Percentiles rank a stretch among this genome's conserved stretches.
phyloP scores from a whole-genome alignment of 2,797 vertebrate species.

The Chelon labrosus region DNA sequence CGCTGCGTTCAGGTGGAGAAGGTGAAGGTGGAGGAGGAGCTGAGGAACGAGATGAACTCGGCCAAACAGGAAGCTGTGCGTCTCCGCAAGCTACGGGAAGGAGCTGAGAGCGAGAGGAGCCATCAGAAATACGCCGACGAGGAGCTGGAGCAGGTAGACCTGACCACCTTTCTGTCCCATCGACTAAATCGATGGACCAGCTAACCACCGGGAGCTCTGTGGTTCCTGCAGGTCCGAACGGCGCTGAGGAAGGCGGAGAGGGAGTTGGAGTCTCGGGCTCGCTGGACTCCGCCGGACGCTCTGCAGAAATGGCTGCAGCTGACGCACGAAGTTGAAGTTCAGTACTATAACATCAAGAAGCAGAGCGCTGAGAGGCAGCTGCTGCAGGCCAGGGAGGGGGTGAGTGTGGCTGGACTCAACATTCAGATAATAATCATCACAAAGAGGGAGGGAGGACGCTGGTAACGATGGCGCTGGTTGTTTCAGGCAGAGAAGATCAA shows the following conservation, averaged over 20 bases:
- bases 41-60: slow-evolving; percentile 90
- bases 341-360: slow-evolving; percentile 96
- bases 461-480: background rate
- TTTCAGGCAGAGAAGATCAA: slow-evolving; percentile 97
- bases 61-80: slow-evolving; percentile 94
- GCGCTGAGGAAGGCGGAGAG: slow-evolving; percentile 94
- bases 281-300: slow-evolving; percentile 67
- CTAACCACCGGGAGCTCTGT: too few relatives aligned
- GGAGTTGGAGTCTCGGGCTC: slow-evolving; percentile 90
- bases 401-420: slow-evolving; percentile 62
- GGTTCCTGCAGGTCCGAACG: slow-evolving; percentile 87
- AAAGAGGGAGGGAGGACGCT: too few relatives aligned
- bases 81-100: slow-evolving; percentile 88
- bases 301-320: slow-evolving; percentile 85
- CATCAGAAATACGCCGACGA: slow-evolving; percentile 95
- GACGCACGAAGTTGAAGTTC: slow-evolving; percentile 84
- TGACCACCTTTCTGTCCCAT: too few relatives aligned
- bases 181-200: background rate
- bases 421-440: too few relatives aligned
- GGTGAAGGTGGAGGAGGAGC: slow-evolving; percentile 92
- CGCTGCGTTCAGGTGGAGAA: slow-evolving; percentile 94
- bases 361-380: slow-evolving; percentile 94
- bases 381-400: slow-evolving; percentile 94
- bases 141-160: slow-evolving; percentile 88
- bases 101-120: slow-evolving; percentile 90